Percentiles rank a stretch among this genome's conserved stretches.
Evolutionary conservation across 2,113 vertebrate genomes (phyloP).

Genomic region (Callaeas wilsoni): DNA sequence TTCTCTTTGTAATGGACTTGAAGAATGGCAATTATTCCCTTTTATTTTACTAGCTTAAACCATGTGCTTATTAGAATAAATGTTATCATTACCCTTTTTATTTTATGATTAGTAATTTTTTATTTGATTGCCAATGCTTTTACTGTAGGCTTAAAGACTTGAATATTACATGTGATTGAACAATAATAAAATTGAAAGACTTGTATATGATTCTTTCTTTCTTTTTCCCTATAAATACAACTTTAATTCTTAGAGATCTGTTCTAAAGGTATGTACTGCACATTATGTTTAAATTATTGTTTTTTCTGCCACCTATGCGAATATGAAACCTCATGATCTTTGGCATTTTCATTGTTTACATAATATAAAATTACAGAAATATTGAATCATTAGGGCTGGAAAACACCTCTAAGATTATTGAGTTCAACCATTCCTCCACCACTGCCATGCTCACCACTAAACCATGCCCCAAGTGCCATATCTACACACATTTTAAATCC

Average conservation of each 20-base stretch:
- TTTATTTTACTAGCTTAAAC: slow-evolving; percentile 54
- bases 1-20: not conserved
- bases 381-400: not conserved
- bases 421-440: not conserved
- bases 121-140: slow-evolving; percentile 43
- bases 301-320: not conserved
- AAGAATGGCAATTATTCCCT: slow-evolving; percentile 37
- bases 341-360: not conserved
- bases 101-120: slow-evolving; percentile 61
- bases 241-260: not conserved
- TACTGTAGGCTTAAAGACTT: slow-evolving; percentile 34
- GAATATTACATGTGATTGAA: slow-evolving; percentile 15
- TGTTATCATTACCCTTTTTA: slow-evolving; percentile 36
- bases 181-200: slow-evolving; percentile 2
- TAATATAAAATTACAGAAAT: not conserved
- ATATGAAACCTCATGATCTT: not conserved
- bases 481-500: not conserved
- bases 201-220: not conserved
- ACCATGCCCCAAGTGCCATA: not conserved
- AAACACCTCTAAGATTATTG: not conserved
- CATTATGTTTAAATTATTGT: not conserved
- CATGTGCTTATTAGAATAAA: slow-evolving; percentile 56
- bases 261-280: not conserved
- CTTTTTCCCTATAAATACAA: not conserved
- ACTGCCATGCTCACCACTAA: not conserved